Percentiles rank a stretch among this genome's conserved stretches.
These are phyloP conservation scores for Pachyramphus minor DNA, from an alignment of 2,113 vertebrate genomes.

Conservation along the genomic window DNA sequence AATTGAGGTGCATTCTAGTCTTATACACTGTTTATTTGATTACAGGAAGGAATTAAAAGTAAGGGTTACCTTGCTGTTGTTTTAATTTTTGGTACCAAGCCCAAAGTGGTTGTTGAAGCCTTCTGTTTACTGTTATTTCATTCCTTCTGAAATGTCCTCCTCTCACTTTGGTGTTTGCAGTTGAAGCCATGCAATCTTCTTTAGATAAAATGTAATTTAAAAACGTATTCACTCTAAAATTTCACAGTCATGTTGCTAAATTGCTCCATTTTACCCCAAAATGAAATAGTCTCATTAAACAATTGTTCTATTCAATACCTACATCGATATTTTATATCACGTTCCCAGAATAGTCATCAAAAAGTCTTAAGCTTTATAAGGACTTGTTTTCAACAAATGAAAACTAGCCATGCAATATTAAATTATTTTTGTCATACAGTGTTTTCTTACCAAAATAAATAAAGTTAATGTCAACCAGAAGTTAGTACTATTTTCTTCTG, in stretches of 20 bases:
- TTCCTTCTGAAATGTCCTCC: neutral
- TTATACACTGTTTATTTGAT: neutral
- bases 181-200: neutral
- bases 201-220: neutral
- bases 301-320: neutral
- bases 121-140: neutral
- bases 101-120: neutral
- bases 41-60: neutral
- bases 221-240: neutral
- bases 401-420: neutral
- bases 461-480: neutral
- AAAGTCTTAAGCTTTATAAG: neutral
- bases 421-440: neutral
- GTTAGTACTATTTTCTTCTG: neutral
- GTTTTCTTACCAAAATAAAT: neutral
- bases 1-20: neutral
- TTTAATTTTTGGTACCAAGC: neutral
- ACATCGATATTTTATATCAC: neutral
- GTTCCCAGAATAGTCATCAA: neutral
- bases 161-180: neutral
- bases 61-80: neutral
- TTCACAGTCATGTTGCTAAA: neutral
- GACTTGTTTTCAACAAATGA: neutral
- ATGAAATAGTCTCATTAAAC: neutral
- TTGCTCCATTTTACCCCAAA: neutral